Evolutionary conservation across 2,888 invertebrate genomes (phyloP).

Genomic region (Drosophila kambysellisi): DNA sequence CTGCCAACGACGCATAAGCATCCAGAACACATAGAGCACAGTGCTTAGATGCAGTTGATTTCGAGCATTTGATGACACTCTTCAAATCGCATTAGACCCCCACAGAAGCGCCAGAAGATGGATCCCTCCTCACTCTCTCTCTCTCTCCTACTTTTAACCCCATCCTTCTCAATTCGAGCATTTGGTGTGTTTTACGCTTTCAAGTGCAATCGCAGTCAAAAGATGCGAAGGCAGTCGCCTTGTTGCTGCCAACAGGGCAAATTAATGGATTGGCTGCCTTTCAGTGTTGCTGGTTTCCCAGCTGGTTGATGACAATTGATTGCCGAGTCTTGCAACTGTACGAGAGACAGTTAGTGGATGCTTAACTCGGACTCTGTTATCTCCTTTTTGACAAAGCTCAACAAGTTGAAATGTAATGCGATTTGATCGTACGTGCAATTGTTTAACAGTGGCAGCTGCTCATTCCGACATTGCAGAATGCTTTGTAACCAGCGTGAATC

Average conservation of each 20-base stretch:
- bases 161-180: not conserved
- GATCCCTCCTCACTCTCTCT: too few relatives aligned
- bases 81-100: constrained; percentile 73
- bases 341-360: constrained; percentile 24
- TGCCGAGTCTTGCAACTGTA: constrained; percentile 41
- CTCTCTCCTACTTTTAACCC: not conserved
- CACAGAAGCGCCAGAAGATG: constrained; percentile 11
- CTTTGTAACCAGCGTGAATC: constrained; percentile 10
- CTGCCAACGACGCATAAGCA: constrained; percentile 59
- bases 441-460: constrained; percentile 13
- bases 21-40: constrained; percentile 19
- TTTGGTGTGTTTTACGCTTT: constrained; percentile 51
- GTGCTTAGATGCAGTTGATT: constrained; percentile 77
- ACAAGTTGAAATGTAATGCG: constrained; percentile 35
- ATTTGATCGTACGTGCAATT: constrained; percentile 37
- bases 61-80: constrained; percentile 67
- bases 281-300: constrained; percentile 11
- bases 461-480: constrained; percentile 8
- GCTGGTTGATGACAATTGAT: constrained; percentile 53
- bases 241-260: constrained; percentile 60
- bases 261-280: constrained; percentile 71
- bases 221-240: constrained; percentile 14
- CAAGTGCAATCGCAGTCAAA: constrained; percentile 40
- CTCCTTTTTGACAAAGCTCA: constrained; percentile 31
- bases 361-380: constrained; percentile 14